Conservation (phyloP, 1,140 invertebrate genomes). For the Cyclargus thomasi region DNA sequence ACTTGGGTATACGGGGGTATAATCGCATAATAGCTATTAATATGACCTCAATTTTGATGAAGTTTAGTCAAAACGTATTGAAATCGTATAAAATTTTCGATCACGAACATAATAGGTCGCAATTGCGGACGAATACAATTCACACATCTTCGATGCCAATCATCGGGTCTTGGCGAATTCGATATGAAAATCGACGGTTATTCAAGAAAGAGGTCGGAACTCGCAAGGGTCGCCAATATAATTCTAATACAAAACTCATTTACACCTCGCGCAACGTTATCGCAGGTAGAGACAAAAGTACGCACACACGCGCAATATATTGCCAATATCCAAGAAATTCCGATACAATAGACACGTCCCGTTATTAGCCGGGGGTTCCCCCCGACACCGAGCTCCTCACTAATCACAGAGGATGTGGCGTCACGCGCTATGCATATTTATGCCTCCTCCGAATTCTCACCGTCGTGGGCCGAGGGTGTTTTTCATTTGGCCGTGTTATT, state of each 20-base stretch:
- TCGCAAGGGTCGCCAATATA: neutral
- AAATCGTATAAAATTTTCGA: no score
- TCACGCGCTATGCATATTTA: constrained; percentile 74
- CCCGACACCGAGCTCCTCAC: constrained; percentile 55
- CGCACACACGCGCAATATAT: constrained; percentile 64
- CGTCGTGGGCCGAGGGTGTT: constrained; percentile 54
- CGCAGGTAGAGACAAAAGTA: constrained; percentile 59
- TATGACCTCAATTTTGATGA: no score
- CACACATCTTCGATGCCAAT: no score
- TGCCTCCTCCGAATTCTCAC: constrained; percentile 66
- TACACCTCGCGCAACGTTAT: neutral
- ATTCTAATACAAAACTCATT: constrained; percentile 14
- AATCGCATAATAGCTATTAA: no score
- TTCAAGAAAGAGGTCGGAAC: neutral
- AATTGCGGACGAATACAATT: no score
- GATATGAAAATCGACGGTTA: neutral
- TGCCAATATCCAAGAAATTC: constrained; percentile 72
- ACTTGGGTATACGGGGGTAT: no score
- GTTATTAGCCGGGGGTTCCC: constrained; percentile 68
- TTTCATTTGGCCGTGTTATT: constrained; percentile 68
- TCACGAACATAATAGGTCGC: no score
- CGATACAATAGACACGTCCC: constrained; percentile 63
- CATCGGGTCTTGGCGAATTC: neutral
- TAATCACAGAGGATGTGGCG: constrained; percentile 72
- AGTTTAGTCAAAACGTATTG: no score